Conservation (phyloP, 2,888 invertebrate genomes). For the Nomada fucata region DNA sequence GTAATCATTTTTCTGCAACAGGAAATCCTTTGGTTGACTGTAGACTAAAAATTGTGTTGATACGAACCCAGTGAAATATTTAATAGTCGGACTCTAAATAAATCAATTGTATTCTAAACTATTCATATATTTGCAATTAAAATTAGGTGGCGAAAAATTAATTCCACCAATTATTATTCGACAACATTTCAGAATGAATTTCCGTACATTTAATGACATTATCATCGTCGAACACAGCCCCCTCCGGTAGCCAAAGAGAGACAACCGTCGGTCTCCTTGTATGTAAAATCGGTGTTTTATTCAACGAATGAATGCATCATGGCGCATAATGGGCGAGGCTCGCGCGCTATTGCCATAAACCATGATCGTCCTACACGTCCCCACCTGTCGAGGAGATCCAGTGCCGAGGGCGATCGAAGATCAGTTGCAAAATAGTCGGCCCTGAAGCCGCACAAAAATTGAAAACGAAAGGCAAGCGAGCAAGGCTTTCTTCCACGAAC, state of each 20-base stretch:
- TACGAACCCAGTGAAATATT: no score
- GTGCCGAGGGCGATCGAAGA: slow-evolving; percentile 67
- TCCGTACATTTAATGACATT: slow-evolving; percentile 29
- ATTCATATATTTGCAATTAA: no score
- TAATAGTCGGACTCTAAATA: no score
- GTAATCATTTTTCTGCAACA: no score
- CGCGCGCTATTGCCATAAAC: slow-evolving; percentile 79
- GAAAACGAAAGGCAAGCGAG: slow-evolving; percentile 51
- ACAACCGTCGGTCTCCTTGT: slow-evolving; percentile 60
- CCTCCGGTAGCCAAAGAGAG: slow-evolving; percentile 59
- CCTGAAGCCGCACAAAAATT: slow-evolving; percentile 55
- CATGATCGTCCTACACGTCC: slow-evolving; percentile 82
- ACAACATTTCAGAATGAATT: not conserved
- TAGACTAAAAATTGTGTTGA: no score
- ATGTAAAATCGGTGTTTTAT: slow-evolving; percentile 66
- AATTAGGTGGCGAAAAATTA: no score
- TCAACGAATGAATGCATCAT: slow-evolving; percentile 75
- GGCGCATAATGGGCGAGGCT: slow-evolving; percentile 80
- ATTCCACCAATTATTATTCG: no score
- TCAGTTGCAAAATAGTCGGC: slow-evolving; percentile 74
- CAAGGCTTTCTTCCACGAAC: slow-evolving; percentile 52
- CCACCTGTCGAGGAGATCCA: slow-evolving; percentile 79
- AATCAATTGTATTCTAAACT: no score
- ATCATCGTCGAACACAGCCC: slow-evolving; percentile 10
- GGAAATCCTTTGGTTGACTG: no score